Conservation (phyloP, 2,113 vertebrate genomes). For the Melozone crissalis region DNA sequence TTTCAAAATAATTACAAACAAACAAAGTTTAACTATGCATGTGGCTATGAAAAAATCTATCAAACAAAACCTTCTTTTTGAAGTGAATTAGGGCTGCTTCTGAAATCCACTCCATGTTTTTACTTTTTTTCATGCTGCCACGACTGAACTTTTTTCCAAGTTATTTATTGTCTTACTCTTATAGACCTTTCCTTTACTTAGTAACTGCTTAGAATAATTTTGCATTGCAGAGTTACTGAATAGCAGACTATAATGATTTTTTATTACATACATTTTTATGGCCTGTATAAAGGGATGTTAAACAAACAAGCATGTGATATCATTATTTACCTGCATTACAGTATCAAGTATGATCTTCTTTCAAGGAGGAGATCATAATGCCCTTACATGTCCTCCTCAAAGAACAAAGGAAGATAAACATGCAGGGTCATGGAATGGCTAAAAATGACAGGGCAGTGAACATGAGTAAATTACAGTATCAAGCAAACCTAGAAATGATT, state of each 20-base stretch:
- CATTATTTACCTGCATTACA: not conserved
- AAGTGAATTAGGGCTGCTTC: not conserved
- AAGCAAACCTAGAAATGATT: not conserved
- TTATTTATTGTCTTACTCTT: not conserved
- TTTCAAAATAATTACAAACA: not conserved
- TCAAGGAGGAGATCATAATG: not conserved
- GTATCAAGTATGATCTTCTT: not conserved
- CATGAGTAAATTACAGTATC: not conserved
- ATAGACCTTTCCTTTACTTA: not conserved
- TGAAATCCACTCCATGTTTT: not conserved
- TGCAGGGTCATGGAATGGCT: not conserved
- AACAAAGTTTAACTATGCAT: not conserved
- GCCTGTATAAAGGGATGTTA: not conserved
- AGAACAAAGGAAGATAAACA: not conserved
- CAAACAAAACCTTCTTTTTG: not conserved
- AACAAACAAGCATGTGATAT: not conserved
- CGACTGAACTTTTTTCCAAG: not conserved
- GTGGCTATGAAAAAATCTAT: not conserved
- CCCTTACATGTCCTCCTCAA: rapidly evolving
- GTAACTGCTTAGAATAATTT: not conserved
- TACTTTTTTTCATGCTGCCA: not conserved
- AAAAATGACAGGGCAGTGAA: not conserved
- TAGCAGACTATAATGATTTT: not conserved
- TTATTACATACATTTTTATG: not conserved
- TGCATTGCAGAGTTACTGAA: not conserved